Percentiles rank a stretch among this genome's conserved stretches.
These are phyloP conservation scores for Regulus satrapa DNA, from an alignment of 2,113 vertebrate genomes.

Conservation along the genomic window DNA sequence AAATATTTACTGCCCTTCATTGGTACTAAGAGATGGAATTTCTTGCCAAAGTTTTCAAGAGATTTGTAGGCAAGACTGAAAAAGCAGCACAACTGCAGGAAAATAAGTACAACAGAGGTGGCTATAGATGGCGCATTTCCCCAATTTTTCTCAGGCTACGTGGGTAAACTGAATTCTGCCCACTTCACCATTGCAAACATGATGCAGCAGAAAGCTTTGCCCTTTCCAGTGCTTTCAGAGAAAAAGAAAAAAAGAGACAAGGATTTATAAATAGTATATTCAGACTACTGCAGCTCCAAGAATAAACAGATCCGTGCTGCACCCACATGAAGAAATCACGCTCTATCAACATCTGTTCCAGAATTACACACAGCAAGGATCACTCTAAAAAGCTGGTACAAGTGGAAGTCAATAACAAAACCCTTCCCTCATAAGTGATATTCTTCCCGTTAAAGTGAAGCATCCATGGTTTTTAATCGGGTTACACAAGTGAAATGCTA, in stretches of 20 bases:
- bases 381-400: not conserved
- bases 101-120: not conserved
- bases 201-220: not conserved
- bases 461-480: not conserved
- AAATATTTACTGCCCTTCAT: not conserved
- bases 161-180: not conserved
- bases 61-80: not conserved
- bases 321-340: not conserved
- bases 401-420: not conserved
- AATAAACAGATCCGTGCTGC: not conserved
- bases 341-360: not conserved
- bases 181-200: not conserved
- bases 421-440: not conserved
- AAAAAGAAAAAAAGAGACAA: too few relatives aligned
- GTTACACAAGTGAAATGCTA: not conserved
- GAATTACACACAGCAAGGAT: not conserved
- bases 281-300: not conserved
- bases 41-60: not conserved
- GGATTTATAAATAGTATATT: not conserved
- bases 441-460: not conserved
- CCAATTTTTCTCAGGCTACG: not conserved
- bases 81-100: not conserved
- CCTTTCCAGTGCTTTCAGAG: not conserved
- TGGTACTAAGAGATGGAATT: not conserved
- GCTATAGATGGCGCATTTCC: slow-evolving; percentile 39